Evolutionary conservation across 1,140 invertebrate genomes (phyloP), one percentile per base, ranked within the genome.

Genomic region (Danaus melanippus): DNA sequence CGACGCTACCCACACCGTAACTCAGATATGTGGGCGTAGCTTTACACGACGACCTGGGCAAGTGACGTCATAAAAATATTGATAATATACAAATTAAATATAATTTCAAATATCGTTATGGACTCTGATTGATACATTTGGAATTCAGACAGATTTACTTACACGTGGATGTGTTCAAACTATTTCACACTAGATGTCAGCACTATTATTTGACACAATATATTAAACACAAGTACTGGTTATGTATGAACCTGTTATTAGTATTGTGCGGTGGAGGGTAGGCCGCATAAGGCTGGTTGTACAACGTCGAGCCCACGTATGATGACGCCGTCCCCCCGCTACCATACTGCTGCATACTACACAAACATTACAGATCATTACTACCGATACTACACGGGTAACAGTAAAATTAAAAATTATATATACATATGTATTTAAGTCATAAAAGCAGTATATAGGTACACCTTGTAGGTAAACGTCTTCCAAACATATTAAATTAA

Each of bases 261-360:
- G 80, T 74, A 53, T 84, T 86, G 57, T 86, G 79, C 50, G 84
- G 60, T 10, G 84, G 73, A 8, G 85, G 79, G 62, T 88, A 88
- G 1, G 87, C 83, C 7, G 76, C 71, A 53, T 88, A 88, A 5
- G 87, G 82, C 62, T 88, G 86, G 62, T 86, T 87, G 75, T 88
- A 88, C 42, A 88, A 69, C 17, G 85, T 75, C 0, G 87, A 81
- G 50, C 80, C 67, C 61, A 85, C 80, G 63, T 87, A 87, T 42
- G 86, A 84, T 0, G 86, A 85, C 12, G 84, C 74, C 53, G 84
- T 74, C 53, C 83, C 63, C 45, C 81, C 77, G 57, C 81, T 74
- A 53, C 84, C 83, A 79, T 88, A 88, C 52, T 88, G 87, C 67
- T 88, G 86, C 86, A 88, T 88, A 64, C 86, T 88, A 67, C 7